A percentile compares a stretch with the other conserved stretches of the same genome.
Evolutionary conservation across 2,888 invertebrate genomes (phyloP).

Genomic region (Prosapia bicincta): DNA sequence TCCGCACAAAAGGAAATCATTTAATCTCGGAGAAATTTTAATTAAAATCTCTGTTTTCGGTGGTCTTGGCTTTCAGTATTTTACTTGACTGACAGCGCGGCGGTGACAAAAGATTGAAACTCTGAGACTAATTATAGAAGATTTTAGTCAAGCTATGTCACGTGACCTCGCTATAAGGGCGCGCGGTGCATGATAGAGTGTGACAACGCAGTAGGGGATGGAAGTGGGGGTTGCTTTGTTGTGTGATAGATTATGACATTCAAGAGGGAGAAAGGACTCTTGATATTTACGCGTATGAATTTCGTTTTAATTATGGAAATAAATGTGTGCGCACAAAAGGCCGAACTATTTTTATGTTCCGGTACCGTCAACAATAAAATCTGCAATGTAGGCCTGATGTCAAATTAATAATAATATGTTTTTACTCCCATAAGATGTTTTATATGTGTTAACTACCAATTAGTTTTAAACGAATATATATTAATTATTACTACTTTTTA

Average conservation of each 20-base stretch:
- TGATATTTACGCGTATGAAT: background rate
- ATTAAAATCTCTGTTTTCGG: background rate
- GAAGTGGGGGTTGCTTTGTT: background rate
- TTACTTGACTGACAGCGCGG: background rate
- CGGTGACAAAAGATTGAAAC: background rate
- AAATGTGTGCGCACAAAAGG: background rate
- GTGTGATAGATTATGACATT: background rate
- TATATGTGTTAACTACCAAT: too few species aligned
- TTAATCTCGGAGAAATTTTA: background rate
- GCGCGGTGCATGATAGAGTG: background rate
- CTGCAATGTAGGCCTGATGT: too few species aligned
- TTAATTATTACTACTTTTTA: too few species aligned
- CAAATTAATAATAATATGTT: too few species aligned
- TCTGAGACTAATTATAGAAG: background rate
- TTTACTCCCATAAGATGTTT: too few species aligned
- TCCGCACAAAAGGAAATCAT: background rate
- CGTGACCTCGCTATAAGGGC: background rate
- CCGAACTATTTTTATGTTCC: background rate
- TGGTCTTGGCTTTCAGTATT: background rate
- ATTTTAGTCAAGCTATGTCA: background rate
- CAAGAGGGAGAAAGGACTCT: background rate
- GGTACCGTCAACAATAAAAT: too few species aligned
- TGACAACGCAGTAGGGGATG: background rate
- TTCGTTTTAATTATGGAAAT: background rate
- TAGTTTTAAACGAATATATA: too few species aligned